Percentiles rank a stretch among this genome's conserved stretches.
Conservation (phyloP, 1,140 invertebrate species). For the Cepaea nemoralis region DNA sequence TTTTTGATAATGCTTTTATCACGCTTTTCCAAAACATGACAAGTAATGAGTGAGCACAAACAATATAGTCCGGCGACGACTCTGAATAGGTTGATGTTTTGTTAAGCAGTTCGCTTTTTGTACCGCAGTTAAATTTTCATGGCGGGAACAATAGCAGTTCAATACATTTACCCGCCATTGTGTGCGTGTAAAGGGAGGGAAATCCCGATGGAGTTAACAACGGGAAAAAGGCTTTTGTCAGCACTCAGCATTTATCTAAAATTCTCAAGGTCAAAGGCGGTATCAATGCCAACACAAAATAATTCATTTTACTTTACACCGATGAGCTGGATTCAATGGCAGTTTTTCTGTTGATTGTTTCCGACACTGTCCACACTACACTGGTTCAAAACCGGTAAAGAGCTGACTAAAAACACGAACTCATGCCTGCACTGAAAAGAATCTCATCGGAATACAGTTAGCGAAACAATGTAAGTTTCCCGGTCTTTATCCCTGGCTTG, state of each 20-base stretch:
- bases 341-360: background rate
- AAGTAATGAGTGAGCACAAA: background rate
- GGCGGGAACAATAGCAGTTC: background rate
- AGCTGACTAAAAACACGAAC: background rate
- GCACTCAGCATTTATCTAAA: background rate
- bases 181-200: background rate
- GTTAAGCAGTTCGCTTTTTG: conserved; percentile 11
- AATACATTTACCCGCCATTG: background rate
- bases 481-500: too few relatives aligned
- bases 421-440: background rate
- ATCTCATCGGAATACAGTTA: background rate
- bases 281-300: background rate
- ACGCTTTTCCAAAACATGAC: background rate
- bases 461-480: background rate
- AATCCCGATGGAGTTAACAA: background rate
- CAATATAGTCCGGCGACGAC: background rate
- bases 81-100: background rate
- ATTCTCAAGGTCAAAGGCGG: background rate
- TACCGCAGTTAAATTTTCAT: conserved; percentile 19
- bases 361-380: background rate
- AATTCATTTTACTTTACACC: background rate
- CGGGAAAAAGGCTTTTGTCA: background rate
- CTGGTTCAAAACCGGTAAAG: background rate
- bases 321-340: background rate
- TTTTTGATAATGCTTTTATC: conserved; percentile 4